Conservation (phyloP, 2,797 vertebrate species). For the Melanotaenia trifasciata region DNA sequence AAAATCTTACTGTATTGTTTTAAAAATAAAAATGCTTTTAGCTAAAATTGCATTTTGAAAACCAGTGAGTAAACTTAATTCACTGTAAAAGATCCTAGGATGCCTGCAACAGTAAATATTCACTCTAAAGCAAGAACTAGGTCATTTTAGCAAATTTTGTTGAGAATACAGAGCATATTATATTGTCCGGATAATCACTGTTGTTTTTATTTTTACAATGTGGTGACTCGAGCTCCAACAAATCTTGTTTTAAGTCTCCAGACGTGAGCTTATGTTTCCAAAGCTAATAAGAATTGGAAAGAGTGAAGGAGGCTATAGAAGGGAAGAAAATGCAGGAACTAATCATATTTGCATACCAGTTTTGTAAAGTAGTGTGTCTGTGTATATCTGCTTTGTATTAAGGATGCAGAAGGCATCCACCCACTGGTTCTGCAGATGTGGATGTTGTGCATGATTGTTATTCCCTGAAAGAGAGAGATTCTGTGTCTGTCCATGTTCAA, state of each 20-base stretch:
- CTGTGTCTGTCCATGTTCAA: background rate
- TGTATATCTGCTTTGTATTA: constrained; percentile 13
- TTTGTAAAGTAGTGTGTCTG: background rate
- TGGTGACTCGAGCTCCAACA: background rate
- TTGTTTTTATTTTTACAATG: background rate
- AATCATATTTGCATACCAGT: background rate
- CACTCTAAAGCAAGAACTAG: no score
- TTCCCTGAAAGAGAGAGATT: constrained; percentile 17
- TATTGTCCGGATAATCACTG: background rate
- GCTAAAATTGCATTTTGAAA: no score
- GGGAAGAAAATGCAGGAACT: background rate
- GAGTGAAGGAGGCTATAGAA: background rate
- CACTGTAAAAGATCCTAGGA: no score
- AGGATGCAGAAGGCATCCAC: constrained; percentile 41
- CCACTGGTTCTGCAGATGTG: constrained; percentile 65
- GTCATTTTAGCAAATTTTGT: background rate
- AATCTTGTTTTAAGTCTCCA: constrained; percentile 3
- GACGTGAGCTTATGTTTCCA: background rate
- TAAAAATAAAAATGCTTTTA: background rate
- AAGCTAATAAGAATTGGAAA: background rate
- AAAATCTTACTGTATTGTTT: background rate
- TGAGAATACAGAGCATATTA: no score
- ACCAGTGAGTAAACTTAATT: no score
- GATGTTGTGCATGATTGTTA: constrained; percentile 61
- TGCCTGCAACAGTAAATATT: background rate